Evolutionary conservation across 2,113 vertebrate species (phyloP).

Genomic region (Rattus rattus): DNA sequence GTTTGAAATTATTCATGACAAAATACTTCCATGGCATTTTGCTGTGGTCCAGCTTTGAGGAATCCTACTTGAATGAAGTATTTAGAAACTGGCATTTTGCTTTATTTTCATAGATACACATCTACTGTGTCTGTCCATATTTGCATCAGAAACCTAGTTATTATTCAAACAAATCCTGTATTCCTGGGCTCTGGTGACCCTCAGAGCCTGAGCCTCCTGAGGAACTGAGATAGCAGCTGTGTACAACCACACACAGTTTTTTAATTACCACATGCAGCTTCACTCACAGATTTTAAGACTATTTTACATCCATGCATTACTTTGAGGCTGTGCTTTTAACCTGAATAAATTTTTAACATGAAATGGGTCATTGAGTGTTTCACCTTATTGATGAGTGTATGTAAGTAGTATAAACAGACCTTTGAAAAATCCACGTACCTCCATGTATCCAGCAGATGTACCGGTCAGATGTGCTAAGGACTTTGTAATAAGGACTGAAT

Average conservation of each 20-base stretch:
- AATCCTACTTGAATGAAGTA: not conserved
- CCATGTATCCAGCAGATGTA: not conserved
- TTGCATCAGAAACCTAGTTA: not conserved
- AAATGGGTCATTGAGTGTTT: not conserved
- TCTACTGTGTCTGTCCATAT: not conserved
- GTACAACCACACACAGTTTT: not conserved
- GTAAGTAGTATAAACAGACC: not conserved
- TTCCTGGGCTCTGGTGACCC: not conserved
- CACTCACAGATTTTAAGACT: not conserved
- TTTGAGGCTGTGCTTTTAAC: not conserved
- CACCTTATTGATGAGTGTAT: not conserved
- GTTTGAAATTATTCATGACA: not conserved
- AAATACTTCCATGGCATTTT: not conserved
- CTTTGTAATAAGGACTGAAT: not conserved
- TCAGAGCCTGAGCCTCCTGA: not conserved
- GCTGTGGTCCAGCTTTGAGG: not conserved
- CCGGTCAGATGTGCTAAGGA: too few species aligned
- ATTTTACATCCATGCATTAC: not conserved
- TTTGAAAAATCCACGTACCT: not conserved
- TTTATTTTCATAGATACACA: not conserved
- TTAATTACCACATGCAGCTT: not conserved
- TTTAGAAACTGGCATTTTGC: not conserved
- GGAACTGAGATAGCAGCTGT: not conserved
- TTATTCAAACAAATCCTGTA: not conserved
- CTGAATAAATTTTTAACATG: not conserved